Evolutionary conservation across 2,888 invertebrate species (phyloP), one percentile per base, ranked within the genome.

Genomic region (Plusia festucae): DNA sequence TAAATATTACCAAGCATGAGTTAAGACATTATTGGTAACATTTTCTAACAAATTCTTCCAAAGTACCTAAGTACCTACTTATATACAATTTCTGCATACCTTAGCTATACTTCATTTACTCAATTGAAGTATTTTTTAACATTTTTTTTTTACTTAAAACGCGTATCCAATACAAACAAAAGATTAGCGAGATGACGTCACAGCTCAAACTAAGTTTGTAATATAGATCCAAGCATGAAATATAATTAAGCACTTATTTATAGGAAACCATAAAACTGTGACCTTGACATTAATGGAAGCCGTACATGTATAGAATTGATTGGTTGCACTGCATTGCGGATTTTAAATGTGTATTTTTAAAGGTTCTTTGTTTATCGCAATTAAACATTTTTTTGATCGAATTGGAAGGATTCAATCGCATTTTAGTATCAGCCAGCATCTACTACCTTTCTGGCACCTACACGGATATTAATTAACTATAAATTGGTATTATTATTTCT

Each of bases 271-370:
- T 68, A 58, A 27, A 66, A 65, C 30, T 9, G 0, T 67, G 67
- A 65, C 76, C 76, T 80, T 78, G 67, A 65, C 68, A 70, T 60
- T 32, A 52, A 62, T 64, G 24, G 81, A 81, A 81, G 54, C 79
- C 76, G 40, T 69, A 67, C 9, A 64, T 68, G 54, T 73, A 30
- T 34, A 8, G 18, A 64, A 63, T 59, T 69, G 68, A 69, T 76
- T 73, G n/a, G 46, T 32, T 57, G 64, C 44, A 62, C 54, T 54
- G 53, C 49, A 46, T 3, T 56, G 58, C 44, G 73, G 60, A 11
- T 73, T 60, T 22, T 7, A 64, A 61, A 67, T 53, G 5, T n/a
- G 1, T 8, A 5, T 34, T 15, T 54, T 58, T 24, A n/a, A n/a
- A n/a, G n/a, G n/a, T 44, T 11, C 24, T 24, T 24, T 24, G 5